A percentile compares a stretch with the other conserved stretches of the same genome.
Conservation (phyloP, 2,797 vertebrate genomes). For the Aythya fuligula region DNA sequence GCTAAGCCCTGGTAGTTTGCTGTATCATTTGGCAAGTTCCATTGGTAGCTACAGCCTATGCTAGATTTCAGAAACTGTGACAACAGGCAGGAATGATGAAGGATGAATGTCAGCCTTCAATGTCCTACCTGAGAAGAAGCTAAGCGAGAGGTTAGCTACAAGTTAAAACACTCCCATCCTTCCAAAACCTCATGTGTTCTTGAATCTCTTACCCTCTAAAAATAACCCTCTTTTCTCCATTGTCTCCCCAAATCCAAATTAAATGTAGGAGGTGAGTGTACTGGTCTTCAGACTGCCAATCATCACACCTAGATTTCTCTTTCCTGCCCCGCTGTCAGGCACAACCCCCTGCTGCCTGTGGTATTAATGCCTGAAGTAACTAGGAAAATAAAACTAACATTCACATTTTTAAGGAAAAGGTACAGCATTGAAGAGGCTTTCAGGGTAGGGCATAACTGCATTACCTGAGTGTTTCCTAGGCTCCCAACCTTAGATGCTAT, state of each 20-base stretch:
- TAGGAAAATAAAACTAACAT: no score
- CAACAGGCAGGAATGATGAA: neutral
- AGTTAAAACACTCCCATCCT: neutral
- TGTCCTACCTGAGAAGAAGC: neutral
- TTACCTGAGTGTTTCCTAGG: no score
- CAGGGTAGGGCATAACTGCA: no score
- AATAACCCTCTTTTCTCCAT: neutral
- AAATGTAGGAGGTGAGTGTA: neutral
- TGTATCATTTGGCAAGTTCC: neutral
- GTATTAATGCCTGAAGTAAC: no score
- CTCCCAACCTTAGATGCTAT: no score
- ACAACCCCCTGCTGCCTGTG: neutral
- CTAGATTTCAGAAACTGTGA: neutral
- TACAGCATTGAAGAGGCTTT: no score
- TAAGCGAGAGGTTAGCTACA: neutral
- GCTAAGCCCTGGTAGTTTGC: neutral
- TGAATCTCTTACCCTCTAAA: neutral
- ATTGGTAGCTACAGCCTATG: neutral
- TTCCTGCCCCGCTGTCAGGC: neutral
- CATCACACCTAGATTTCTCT: neutral
- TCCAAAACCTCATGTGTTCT: neutral
- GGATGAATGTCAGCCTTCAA: neutral
- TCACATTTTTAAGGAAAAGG: no score
- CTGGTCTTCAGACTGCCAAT: neutral
- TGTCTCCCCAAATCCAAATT: neutral